Conservation (phyloP, 2,113 vertebrate species). For the Spheniscus mendiculus region DNA sequence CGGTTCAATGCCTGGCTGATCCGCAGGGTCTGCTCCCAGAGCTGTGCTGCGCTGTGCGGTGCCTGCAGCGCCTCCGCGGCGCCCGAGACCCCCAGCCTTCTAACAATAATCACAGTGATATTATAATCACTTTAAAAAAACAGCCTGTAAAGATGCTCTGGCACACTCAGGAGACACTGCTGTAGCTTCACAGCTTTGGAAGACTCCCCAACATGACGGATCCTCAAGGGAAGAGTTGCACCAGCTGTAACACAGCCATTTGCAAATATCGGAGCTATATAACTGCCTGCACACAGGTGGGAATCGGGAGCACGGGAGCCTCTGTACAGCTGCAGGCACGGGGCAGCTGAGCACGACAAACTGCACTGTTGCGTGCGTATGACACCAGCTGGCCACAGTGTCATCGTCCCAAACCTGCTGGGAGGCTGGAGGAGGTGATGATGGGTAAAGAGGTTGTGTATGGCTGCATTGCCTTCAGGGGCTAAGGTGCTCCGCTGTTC, state of each 20-base stretch:
- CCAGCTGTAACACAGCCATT: not conserved
- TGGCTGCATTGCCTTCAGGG: not conserved
- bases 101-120: not conserved
- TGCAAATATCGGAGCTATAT: not conserved
- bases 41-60: not conserved
- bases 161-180: not conserved
- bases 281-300: not conserved
- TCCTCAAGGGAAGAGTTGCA: not conserved
- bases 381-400: not conserved
- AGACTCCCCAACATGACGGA: not conserved
- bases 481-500: not conserved
- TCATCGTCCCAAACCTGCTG: not conserved
- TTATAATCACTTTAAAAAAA: not conserved
- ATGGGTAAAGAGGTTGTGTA: not conserved
- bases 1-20: not conserved
- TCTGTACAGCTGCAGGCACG: not conserved
- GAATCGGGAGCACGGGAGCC: not conserved
- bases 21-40: not conserved
- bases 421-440: not conserved
- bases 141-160: not conserved
- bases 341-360: not conserved
- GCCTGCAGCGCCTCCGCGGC: accelerated
- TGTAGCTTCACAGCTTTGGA: not conserved
- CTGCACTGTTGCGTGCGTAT: not conserved
- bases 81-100: not conserved